Conservation (phyloP, 2,797 vertebrate genomes). For the Helarctos malayanus region DNA sequence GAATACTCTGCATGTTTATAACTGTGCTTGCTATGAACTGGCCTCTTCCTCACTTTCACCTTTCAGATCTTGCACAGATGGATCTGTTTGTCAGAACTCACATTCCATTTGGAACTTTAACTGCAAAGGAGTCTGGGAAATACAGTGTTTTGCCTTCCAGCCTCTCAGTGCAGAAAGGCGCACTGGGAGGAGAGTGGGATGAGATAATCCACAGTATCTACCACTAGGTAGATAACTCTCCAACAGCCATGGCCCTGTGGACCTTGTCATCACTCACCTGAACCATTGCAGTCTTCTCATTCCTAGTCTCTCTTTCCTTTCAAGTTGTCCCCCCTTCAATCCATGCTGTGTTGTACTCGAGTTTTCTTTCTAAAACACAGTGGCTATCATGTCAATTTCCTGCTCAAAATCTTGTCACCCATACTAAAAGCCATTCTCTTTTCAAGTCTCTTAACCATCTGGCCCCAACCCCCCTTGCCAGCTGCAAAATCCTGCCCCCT, state of each 20-base stretch:
- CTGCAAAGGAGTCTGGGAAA: slow-evolving; percentile 39
- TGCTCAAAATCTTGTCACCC: not conserved
- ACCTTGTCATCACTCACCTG: slow-evolving; percentile 7
- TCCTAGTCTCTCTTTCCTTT: not conserved
- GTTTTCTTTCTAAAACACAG: slow-evolving; percentile 30
- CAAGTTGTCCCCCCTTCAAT: not conserved
- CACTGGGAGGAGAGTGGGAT: not conserved
- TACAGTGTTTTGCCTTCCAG: not conserved
- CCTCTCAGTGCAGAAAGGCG: not conserved
- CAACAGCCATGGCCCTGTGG: not conserved
- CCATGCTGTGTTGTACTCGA: not conserved
- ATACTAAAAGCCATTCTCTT: not conserved
- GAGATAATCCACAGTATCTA: not conserved
- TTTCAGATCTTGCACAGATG: slow-evolving; percentile 8
- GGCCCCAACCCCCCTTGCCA: not conserved
- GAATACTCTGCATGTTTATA: not conserved
- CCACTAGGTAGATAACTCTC: not conserved
- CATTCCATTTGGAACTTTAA: not conserved
- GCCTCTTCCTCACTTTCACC: not conserved
- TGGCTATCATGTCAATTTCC: not conserved
- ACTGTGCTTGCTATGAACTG: not conserved
- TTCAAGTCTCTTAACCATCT: not conserved
- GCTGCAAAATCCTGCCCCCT: not conserved
- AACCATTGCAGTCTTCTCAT: not conserved
- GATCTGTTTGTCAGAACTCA: not conserved